Base-by-base conservation (phyloP, 2,888 invertebrate species). In the Euclidia mi region DNA sequence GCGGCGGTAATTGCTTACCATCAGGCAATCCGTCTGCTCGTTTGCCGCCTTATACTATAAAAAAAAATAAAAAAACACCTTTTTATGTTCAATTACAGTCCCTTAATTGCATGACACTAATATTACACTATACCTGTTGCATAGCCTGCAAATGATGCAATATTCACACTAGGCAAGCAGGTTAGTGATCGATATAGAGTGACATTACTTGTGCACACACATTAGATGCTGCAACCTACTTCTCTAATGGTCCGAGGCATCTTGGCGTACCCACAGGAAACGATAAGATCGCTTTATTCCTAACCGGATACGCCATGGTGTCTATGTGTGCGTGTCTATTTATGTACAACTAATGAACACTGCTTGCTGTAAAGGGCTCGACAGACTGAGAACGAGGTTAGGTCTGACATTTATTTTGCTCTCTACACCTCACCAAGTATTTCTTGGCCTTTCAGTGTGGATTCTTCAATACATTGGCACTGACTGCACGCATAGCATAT, bases 151-250 rank as follows among this genome's bases (percentile, higher is more conserved):
- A 25, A 1, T 18, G 10, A 14, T 9, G 9, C 20, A 25, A 25
- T 14, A 0, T 12, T 6, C 25, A 14, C 29, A 29, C 29, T 29
- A 25, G 10, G 25, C 6, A 29, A 15, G 18, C 10, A 20, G 29
- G 18, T 17, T 38, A 38, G 12, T 29, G 12, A 20, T 10, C n/a
- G 10, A 2, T 42, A 29, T 41, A 17, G 4, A 34, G 9, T 2
- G 20, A 12, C n/a, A 25, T 17, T 35, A 17, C 28, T 11, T 10
- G 17, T 35, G 44, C 38, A 51, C 31, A 51, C 18, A 37, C 35
- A 37, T 43, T 44, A 51, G 14, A 44, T 25, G 11, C 29, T 44
- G 38, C 44, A 52, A 45, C 51, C 51, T 45, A 45, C 25, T 40
- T 45, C 45, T 45, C 20, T 52, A 45, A 52, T 40, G 50, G 18